These are phyloP conservation scores for Mechanitis mazaeus DNA, from an alignment of 2,888 invertebrate species.

Conservation along the genomic window DNA sequence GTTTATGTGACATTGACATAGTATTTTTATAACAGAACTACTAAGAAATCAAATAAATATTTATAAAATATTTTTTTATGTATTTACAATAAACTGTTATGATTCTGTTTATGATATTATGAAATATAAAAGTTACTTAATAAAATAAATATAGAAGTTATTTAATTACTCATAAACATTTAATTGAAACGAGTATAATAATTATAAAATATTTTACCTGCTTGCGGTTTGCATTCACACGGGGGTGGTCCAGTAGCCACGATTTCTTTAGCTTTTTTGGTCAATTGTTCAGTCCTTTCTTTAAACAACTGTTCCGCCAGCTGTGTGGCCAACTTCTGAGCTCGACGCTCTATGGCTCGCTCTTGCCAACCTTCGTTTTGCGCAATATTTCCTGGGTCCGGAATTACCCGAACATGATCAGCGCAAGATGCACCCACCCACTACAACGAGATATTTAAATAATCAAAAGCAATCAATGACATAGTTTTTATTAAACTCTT, in stretches of 20 bases:
- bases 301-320: constrained; percentile 56
- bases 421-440: constrained; percentile 62
- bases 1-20: neutral
- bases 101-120: no score
- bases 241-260: constrained; percentile 43
- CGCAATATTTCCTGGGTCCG: constrained; percentile 32
- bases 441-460: constrained; percentile 32
- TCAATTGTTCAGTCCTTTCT: constrained; percentile 47
- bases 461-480: neutral
- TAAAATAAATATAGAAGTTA: no score
- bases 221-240: constrained; percentile 44
- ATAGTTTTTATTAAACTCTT: constrained; percentile 9
- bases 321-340: constrained; percentile 50
- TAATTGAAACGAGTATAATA: no score
- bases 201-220: constrained; percentile 24
- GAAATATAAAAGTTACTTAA: no score
- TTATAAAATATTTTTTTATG: no score
- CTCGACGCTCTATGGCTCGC: constrained; percentile 48
- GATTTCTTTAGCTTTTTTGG: constrained; percentile 45
- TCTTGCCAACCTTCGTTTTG: constrained; percentile 45
- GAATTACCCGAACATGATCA: constrained; percentile 37
- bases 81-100: no score
- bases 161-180: no score
- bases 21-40: neutral
- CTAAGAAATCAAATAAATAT: neutral